These are phyloP conservation scores for Otus sunia DNA, from an alignment of 2,113 vertebrate genomes.

Conservation along the genomic window DNA sequence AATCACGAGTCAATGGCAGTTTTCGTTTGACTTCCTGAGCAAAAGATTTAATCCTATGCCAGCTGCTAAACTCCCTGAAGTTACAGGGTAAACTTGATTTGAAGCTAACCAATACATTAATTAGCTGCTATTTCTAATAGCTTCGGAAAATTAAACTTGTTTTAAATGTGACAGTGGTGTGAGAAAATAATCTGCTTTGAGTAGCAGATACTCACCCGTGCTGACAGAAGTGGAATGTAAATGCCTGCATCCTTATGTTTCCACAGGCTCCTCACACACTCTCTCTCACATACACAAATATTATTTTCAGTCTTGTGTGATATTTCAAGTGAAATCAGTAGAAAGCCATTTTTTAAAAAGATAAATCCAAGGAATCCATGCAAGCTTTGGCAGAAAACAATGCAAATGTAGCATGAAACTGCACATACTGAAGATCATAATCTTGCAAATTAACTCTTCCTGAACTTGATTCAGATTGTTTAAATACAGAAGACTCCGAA, in stretches of 20 bases:
- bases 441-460: slow-evolving; percentile 57
- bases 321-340: slow-evolving; percentile 23
- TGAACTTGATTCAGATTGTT: slow-evolving; percentile 45
- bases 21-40: neutral
- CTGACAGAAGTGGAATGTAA: slow-evolving; percentile 58
- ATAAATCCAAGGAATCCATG: neutral
- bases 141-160: slow-evolving; percentile 35
- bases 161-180: slow-evolving; percentile 51
- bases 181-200: slow-evolving; percentile 65
- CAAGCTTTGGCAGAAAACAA: slow-evolving; percentile 42
- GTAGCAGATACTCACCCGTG: slow-evolving; percentile 59
- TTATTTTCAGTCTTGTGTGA: neutral
- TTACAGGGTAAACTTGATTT: neutral
- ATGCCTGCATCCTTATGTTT: slow-evolving; percentile 59
- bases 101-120: slow-evolving; percentile 38
- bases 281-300: neutral
- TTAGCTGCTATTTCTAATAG: slow-evolving; percentile 58
- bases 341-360: slow-evolving; percentile 24
- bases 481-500: slow-evolving; percentile 50
- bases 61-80: neutral
- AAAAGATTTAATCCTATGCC: neutral
- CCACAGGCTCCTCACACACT: slow-evolving; percentile 28
- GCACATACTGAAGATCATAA: slow-evolving; percentile 49
- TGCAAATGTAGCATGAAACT: slow-evolving; percentile 50
- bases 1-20: neutral